Conservation (phyloP, 30 jellyfish, hydroid and myxozoan genomes). For the Turritopsis dohrnii region DNA sequence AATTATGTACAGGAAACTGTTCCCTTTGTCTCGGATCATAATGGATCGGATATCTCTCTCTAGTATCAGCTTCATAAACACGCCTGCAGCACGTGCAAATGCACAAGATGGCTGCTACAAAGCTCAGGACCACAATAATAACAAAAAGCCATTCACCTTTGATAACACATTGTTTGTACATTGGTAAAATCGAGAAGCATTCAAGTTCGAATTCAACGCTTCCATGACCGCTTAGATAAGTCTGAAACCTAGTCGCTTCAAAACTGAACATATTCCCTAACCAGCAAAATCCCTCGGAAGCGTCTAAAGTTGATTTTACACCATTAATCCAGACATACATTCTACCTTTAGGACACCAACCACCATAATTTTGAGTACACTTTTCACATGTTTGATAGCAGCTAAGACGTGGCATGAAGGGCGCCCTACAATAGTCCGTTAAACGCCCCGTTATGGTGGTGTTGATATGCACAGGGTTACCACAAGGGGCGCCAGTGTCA, state of each 20-base stretch:
- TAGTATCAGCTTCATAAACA: conserved; percentile 81
- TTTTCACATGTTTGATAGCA: conserved; percentile 67
- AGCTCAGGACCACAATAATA: conserved; percentile 45
- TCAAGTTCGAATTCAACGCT: conserved; percentile 96
- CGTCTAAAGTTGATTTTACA: conserved; percentile 81
- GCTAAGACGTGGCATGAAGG: conserved; percentile 80
- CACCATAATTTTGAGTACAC: conserved; percentile 84
- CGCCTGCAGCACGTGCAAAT: conserved; percentile 92
- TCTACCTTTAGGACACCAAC: conserved; percentile 97
- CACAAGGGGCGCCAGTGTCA: conserved; percentile 92
- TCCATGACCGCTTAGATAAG: conserved; percentile 90
- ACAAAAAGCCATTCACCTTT: conserved; percentile 99
- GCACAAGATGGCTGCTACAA: conserved; percentile 83
- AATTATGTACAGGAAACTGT: conserved; percentile 65
- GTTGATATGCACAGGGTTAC: conserved; percentile 38
- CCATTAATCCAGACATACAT: conserved; percentile 90
- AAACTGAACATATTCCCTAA: conserved; percentile 77
- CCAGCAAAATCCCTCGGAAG: conserved; percentile 93
- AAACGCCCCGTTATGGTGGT: conserved; percentile 66
- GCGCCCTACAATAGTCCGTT: conserved; percentile 82
- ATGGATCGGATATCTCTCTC: conserved; percentile 63
- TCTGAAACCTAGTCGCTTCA: conserved; percentile 81
- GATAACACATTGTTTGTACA: conserved; percentile 90
- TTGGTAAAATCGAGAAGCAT: conserved; percentile 90
- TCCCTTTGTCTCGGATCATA: conserved; percentile 64